Base-by-base conservation (phyloP, 2,888 invertebrate genomes). In the Drosophila koepferae region DNA sequence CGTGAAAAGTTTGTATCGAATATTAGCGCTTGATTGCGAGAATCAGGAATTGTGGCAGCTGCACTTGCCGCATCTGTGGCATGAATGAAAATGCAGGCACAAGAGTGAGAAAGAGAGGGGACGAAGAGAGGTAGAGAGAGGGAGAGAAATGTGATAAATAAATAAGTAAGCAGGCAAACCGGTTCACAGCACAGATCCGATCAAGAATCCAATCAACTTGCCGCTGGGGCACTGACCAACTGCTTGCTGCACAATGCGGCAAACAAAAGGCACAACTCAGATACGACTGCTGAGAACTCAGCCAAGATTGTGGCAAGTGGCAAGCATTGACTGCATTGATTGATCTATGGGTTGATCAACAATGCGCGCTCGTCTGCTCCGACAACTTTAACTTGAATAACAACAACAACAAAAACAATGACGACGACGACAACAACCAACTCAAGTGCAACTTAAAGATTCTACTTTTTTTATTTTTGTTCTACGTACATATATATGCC, bases 201-300 rank as follows among this genome's bases (percentile, higher is more conserved):
- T 84, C 82, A 74, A 87, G 90, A 86, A 89, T 84, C 90, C 90
- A 89, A 85, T 86, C 85, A 87, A 82, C 80, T 85, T 81, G 87
- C 73, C 60, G 70, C 70, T 69, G 77, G 74, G 81, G 87, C 80
- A 87, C 81, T 80, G 76, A 78, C 85, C 85, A 89, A 80, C 63
- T 70, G 69, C 55, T 23, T 72, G 70, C 77, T 46, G 74, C 74
- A 55, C 56, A 61, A 56, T 46, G 73, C 48, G 63, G 63, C 74
- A 74, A 71, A 83, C 81, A 86, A 86, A 86, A 81, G 79, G 64
- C 63, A 49, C 23, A 82, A 59, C 74, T 56, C 60, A 72, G 54
- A 54, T 48, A 40, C 63, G 44, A 55, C 44, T 62, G 64, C 55
- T 41, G 53, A 64, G 56, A 63, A 62, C 72, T 61, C 55, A 56